Evolutionary conservation across 2,888 invertebrate genomes (phyloP).

Genomic region (Camponotus fellah): DNA sequence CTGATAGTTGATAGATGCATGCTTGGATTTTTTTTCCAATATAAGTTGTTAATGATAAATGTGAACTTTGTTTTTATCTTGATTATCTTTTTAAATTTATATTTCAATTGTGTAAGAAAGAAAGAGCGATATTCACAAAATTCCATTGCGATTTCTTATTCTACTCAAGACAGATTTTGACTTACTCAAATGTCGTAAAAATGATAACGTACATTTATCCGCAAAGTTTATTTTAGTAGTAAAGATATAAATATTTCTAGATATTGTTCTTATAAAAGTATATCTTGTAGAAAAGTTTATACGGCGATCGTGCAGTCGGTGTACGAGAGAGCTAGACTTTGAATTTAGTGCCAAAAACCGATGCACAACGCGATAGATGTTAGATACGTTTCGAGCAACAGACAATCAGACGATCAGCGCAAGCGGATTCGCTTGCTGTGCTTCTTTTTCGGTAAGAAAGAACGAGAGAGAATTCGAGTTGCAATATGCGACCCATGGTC

Average conservation of each 20-base stretch:
- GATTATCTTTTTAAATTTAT: conserved; percentile 4
- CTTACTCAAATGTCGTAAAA: neutral
- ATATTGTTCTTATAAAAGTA: neutral
- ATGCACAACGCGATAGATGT: neutral
- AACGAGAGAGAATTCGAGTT: conserved; percentile 22
- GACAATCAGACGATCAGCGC: conserved; percentile 57
- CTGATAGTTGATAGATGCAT: neutral
- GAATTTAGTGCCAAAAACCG: neutral
- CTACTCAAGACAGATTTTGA: neutral
- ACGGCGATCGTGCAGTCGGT: neutral
- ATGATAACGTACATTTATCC: neutral
- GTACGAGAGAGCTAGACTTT: neutral
- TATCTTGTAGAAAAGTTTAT: conserved; percentile 11
- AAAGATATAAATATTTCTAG: neutral
- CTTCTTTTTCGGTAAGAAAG: conserved; percentile 2
- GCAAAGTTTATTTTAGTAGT: neutral
- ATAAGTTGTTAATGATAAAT: neutral
- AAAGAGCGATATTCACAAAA: too few species aligned
- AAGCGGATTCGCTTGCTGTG: conserved; percentile 15
- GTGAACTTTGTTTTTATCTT: neutral
- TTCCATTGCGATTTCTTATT: neutral
- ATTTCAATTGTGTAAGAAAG: neutral
- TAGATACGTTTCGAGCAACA: conserved; percentile 2
- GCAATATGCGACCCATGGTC: conserved; percentile 69
- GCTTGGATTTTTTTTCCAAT: neutral